Evolutionary conservation across 2,797 vertebrate species (phyloP).

Genomic region (Sebastes iracundus): DNA sequence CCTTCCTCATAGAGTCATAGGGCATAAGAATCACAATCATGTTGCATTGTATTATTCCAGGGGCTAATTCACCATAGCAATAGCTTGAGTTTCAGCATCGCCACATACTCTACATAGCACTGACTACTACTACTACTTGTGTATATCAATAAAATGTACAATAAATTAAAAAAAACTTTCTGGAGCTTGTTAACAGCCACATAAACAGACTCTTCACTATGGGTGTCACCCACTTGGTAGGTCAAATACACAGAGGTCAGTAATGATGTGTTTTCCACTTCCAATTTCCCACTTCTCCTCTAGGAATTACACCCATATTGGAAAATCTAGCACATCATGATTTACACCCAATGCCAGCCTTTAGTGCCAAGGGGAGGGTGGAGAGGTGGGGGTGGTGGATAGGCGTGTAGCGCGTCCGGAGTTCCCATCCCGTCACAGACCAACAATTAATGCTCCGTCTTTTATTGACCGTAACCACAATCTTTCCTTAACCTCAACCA

Average conservation of each 20-base stretch:
- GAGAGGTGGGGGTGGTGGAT: not conserved
- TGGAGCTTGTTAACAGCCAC: not conserved
- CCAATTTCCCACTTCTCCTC: not conserved
- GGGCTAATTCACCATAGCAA: not conserved
- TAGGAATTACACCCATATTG: not conserved
- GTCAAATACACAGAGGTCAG: not conserved
- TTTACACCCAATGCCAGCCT: not conserved
- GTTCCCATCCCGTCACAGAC: not conserved
- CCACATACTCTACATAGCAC: not conserved
- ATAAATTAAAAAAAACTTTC: not conserved
- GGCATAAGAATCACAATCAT: not conserved
- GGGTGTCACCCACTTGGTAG: not conserved
- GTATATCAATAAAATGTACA: not conserved
- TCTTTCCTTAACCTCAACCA: not conserved
- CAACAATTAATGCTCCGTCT: not conserved
- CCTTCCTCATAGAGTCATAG: not conserved
- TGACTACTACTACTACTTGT: not conserved
- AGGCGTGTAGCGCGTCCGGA: not conserved
- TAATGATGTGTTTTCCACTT: conserved; percentile 4
- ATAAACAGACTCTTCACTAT: not conserved
- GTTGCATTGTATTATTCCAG: not conserved
- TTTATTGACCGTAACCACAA: not conserved
- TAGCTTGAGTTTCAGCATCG: not conserved
- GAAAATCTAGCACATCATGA: not conserved
- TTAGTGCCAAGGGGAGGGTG: not conserved